phyloP scores from a whole-genome alignment of 2,113 vertebrate species.

The Pithys albifrons region DNA sequence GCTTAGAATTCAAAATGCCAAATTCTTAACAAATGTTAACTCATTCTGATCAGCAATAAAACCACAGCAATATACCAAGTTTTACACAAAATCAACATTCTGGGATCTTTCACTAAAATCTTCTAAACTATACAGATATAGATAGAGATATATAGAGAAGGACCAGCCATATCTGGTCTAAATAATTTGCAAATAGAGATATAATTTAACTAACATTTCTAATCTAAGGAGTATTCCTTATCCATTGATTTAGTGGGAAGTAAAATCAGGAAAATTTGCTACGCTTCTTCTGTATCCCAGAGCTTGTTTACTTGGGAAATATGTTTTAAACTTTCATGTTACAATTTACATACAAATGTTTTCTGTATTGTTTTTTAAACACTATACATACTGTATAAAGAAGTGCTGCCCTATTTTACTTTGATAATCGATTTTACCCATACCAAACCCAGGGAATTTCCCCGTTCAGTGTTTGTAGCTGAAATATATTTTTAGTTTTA shows the following conservation, averaged over 20 bases:
- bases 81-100: background rate
- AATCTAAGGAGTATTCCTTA: background rate
- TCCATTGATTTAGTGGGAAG: background rate
- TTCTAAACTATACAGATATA: background rate
- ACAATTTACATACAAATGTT: background rate
- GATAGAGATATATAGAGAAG: background rate
- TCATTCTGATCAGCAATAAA: background rate
- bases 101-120: background rate
- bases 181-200: background rate
- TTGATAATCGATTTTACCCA: background rate
- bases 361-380: background rate
- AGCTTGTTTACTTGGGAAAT: background rate
- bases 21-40: background rate
- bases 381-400: background rate
- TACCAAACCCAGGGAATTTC: background rate
- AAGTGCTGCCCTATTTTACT: background rate
- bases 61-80: background rate
- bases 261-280: background rate
- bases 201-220: background rate
- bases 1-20: background rate
- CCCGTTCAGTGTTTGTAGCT: background rate
- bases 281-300: background rate
- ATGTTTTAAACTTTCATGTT: background rate
- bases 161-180: background rate
- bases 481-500: conserved; percentile 8